phyloP scores from a whole-genome alignment of 2,888 invertebrate species.

The Chloroclysta siterata region DNA sequence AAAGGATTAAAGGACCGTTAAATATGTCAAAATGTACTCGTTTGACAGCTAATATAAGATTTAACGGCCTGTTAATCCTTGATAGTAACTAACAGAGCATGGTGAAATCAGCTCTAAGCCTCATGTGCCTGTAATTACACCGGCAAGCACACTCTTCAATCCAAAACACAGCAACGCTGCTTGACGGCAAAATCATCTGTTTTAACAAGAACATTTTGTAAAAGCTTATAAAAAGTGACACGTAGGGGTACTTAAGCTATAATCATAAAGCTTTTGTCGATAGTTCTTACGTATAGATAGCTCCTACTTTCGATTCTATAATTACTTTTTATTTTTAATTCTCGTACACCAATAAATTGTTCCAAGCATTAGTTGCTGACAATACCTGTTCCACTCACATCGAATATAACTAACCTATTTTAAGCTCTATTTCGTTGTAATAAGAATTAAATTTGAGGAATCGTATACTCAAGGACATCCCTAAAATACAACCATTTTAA shows the following conservation, averaged over 20 bases:
- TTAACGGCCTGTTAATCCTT: too few species aligned
- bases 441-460: background rate
- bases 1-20: too few species aligned
- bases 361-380: conserved; percentile 21
- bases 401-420: background rate
- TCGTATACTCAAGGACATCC: conserved; percentile 21
- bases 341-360: conserved; percentile 30
- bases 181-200: too few species aligned
- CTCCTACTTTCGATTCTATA: conserved; percentile 19
- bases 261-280: conserved; percentile 1
- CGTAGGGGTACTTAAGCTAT: background rate
- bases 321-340: conserved; percentile 32
- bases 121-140: too few species aligned
- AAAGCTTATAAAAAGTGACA: too few species aligned
- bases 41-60: too few species aligned
- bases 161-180: too few species aligned
- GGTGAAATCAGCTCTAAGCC: too few species aligned
- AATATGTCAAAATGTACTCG: too few species aligned
- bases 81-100: too few species aligned
- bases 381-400: conserved; percentile 17
- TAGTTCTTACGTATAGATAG: conserved; percentile 6
- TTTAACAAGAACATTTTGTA: too few species aligned
- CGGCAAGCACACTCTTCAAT: too few species aligned
- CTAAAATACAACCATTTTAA: conserved; percentile 20
- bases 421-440: conserved; percentile 10